Percentiles rank a stretch among this genome's conserved stretches.
Conservation (phyloP, 1,140 invertebrate genomes). For the Vollenhovia emeryi region DNA sequence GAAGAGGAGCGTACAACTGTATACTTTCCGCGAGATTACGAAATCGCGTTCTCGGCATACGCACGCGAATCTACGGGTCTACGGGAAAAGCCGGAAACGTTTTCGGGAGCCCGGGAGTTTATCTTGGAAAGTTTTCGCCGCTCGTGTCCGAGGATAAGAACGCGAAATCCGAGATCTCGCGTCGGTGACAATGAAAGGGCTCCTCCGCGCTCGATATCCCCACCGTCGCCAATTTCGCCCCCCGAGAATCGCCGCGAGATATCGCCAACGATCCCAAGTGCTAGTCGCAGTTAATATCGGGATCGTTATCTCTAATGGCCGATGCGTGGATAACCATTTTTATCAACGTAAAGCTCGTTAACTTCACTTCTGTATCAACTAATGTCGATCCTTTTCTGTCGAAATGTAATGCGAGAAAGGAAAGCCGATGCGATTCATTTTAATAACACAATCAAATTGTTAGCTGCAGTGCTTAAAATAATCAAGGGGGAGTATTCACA, state of each 20-base stretch:
- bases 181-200: slow-evolving; percentile 62
- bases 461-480: no score
- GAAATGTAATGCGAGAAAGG: no score
- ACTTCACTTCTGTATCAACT: neutral
- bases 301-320: slow-evolving; percentile 7
- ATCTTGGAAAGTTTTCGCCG: slow-evolving; percentile 69
- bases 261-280: slow-evolving; percentile 20
- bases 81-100: slow-evolving; percentile 56
- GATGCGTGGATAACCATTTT: slow-evolving; percentile 11
- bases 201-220: slow-evolving; percentile 62
- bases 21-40: slow-evolving; percentile 68
- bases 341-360: neutral
- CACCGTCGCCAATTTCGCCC: slow-evolving; percentile 54
- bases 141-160: slow-evolving; percentile 71
- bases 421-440: no score
- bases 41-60: slow-evolving; percentile 62
- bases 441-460: no score
- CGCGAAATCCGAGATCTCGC: slow-evolving; percentile 65
- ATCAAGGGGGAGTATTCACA: no score
- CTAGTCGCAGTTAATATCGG: slow-evolving; percentile 33
- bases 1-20: slow-evolving; percentile 36
- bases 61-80: slow-evolving; percentile 29
- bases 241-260: slow-evolving; percentile 52
- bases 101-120: slow-evolving; percentile 60
- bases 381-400: neutral